phyloP scores from a whole-genome alignment of 2,113 vertebrate species.

The Polyodon spathula region DNA sequence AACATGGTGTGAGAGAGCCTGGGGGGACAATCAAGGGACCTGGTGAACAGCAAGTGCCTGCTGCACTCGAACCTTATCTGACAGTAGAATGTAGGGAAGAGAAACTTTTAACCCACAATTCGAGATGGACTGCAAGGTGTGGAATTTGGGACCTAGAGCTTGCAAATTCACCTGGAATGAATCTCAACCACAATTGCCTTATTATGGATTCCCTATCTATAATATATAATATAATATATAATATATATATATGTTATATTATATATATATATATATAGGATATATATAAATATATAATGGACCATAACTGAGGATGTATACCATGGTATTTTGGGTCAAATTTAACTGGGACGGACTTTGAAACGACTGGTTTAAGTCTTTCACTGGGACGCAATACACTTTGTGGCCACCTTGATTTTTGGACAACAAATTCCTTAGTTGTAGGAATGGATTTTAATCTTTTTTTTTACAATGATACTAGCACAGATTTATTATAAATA shows the following conservation, averaged over 20 bases:
- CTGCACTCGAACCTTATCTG: slow-evolving; percentile 88
- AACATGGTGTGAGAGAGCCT: slow-evolving; percentile 67
- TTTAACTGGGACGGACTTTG: no score
- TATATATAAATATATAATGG: background rate
- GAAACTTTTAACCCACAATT: slow-evolving; percentile 52
- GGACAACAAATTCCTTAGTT: slow-evolving; percentile 58
- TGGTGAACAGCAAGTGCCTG: slow-evolving; percentile 71
- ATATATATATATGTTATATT: no score
- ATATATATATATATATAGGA: no score
- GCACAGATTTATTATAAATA: slow-evolving; percentile 56
- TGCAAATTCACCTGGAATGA: slow-evolving; percentile 47
- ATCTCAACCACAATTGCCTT: no score
- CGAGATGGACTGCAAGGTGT: slow-evolving; percentile 38
- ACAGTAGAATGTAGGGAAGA: slow-evolving; percentile 99
- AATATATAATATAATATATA: no score
- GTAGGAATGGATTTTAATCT: slow-evolving; percentile 41
- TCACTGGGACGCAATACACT: slow-evolving; percentile 26
- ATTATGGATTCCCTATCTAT: no score
- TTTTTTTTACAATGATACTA: slow-evolving; percentile 47
- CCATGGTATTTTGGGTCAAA: no score
- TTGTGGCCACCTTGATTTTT: slow-evolving; percentile 46
- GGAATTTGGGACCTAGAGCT: slow-evolving; percentile 59
- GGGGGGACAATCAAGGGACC: slow-evolving; percentile 22
- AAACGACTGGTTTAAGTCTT: slow-evolving; percentile 45
- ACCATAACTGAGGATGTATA: slow-evolving; percentile 52